Evolutionary conservation across 1,140 invertebrate genomes (phyloP).

Genomic region (Eumeta japonica): DNA sequence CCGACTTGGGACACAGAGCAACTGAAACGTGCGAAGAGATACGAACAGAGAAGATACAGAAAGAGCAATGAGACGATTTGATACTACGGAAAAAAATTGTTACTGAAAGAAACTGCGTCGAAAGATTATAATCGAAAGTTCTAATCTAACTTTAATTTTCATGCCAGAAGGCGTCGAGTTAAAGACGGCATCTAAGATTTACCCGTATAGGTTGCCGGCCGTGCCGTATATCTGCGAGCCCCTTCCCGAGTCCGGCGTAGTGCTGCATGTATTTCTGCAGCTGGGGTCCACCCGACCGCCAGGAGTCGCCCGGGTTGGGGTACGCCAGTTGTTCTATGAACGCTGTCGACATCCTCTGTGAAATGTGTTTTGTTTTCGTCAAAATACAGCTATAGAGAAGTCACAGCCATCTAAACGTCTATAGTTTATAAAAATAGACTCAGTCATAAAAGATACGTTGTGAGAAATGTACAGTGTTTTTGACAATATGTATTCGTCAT

Average conservation of each 20-base stretch:
- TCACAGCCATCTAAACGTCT: neutral
- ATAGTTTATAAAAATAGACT: neutral
- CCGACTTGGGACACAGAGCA: too few species aligned
- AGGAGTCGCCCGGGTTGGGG: constrained; percentile 52
- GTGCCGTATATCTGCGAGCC: constrained; percentile 51
- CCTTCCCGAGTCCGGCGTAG: constrained; percentile 52
- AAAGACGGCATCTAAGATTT: constrained; percentile 6
- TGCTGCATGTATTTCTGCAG: constrained; percentile 52
- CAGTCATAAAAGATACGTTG: neutral
- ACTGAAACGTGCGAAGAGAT: too few species aligned
- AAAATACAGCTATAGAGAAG: neutral
- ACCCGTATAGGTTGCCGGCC: constrained; percentile 34
- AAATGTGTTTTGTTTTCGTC: constrained; percentile 2
- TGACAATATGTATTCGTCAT: too few species aligned
- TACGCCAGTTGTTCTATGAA: constrained; percentile 55
- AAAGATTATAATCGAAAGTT: too few species aligned
- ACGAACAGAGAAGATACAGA: too few species aligned
- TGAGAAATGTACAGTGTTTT: neutral
- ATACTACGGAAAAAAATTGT: too few species aligned
- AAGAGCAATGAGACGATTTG: too few species aligned
- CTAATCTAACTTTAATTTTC: neutral
- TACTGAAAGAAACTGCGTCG: too few species aligned
- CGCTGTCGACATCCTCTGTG: constrained; percentile 51
- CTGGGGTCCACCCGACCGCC: constrained; percentile 52
- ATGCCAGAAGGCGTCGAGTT: neutral